phyloP scores from a whole-genome alignment of 2,888 invertebrate genomes.

The Glaucopsyche alexis region DNA sequence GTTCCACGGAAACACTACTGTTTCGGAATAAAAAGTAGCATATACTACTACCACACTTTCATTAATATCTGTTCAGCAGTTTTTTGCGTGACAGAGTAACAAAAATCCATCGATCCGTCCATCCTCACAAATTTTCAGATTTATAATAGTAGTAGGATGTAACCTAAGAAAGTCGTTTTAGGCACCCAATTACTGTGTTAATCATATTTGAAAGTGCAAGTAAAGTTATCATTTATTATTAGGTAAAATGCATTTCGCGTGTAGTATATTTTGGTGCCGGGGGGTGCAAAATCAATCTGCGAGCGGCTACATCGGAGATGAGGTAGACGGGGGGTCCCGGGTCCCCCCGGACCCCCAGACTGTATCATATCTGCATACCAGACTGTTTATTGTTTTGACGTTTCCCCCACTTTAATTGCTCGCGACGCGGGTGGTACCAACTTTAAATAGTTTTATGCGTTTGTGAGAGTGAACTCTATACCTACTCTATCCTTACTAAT shows the following conservation, averaged over 20 bases:
- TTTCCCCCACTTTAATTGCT: slow-evolving; percentile 2
- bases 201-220: no score
- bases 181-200: no score
- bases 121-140: no score
- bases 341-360: neutral
- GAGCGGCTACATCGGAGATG: slow-evolving; percentile 10
- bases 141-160: no score
- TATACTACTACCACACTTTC: no score
- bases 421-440: neutral
- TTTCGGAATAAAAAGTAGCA: no score
- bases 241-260: neutral
- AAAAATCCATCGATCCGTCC: no score
- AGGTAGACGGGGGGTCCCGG: slow-evolving; percentile 1
- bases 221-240: neutral
- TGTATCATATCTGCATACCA: slow-evolving; percentile 17
- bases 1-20: no score
- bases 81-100: no score
- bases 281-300: slow-evolving; percentile 22
- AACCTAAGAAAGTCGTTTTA: no score
- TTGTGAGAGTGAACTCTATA: neutral
- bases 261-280: slow-evolving; percentile 4
- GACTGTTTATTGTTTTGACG: slow-evolving; percentile 19
- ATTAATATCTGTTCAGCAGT: no score
- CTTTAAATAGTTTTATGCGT: neutral
- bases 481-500: no score